A percentile compares a stretch with the other conserved stretches of the same genome.
Evolutionary conservation across 2,797 vertebrate species (phyloP).

Genomic region (Neopelma chrysocephalum): DNA sequence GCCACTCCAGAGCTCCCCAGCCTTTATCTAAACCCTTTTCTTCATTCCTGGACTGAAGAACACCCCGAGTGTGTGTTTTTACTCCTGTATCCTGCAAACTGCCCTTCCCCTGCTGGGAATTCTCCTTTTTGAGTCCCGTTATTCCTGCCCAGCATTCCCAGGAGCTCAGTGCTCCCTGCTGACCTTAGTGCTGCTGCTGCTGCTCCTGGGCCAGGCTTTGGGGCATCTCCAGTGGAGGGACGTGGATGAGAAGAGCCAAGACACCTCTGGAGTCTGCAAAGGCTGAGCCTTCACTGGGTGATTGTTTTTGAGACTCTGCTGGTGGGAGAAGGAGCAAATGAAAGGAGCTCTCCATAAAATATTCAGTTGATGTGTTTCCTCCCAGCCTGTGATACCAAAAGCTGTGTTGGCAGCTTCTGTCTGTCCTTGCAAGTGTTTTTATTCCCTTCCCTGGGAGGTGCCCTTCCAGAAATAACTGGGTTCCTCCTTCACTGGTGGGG

Average conservation of each 20-base stretch:
- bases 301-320: not conserved
- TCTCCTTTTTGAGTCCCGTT: not conserved
- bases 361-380: not conserved
- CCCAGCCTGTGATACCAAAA: not conserved
- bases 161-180: not conserved
- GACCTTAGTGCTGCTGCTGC: not conserved
- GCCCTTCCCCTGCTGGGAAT: not conserved
- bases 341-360: not conserved
- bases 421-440: not conserved
- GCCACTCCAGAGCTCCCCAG: not conserved
- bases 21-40: not conserved
- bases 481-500: not conserved
- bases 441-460: not conserved
- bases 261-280: not conserved
- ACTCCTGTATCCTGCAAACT: not conserved
- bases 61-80: not conserved
- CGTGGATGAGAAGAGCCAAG: not conserved
- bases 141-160: not conserved
- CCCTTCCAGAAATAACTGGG: not conserved
- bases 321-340: not conserved
- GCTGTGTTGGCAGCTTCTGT: not conserved
- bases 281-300: not conserved
- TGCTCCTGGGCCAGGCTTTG: not conserved
- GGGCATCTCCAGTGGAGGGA: not conserved
- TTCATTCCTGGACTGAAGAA: slow-evolving; percentile 43